Base-by-base conservation (phyloP, 2,797 vertebrate genomes). In the Sebastes cheni region DNA sequence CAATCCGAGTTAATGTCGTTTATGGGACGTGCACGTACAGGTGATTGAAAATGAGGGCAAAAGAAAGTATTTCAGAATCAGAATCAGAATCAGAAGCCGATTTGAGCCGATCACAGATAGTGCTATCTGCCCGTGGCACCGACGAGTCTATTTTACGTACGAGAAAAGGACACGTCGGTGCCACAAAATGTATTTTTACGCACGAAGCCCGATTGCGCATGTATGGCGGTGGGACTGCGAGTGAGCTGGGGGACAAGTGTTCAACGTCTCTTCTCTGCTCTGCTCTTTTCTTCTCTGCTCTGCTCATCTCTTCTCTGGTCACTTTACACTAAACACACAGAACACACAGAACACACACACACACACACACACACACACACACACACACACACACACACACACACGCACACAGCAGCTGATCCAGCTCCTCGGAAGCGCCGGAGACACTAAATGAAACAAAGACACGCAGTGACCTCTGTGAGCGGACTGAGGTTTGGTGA, bases 391-490 rank as follows among this genome's bases (percentile, higher is more conserved):
- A 29, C 29, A 77, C 46, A 36, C 36, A 54, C 54, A 12, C 23
- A 67, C 66, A 27, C 4, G 6, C 30, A 72, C 77, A 66, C 77
- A 75, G 6, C 77, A 78, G 72, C 67, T 27, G 78, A 68, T 77
- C 67, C 68, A 5, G 52, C 16, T 32, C 56, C 65, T 60, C 72
- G 59, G 87, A 82, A 75, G 64, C 67, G 56, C 61, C 29, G 67
- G 68, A 75, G 83, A 80, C 83, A 13, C 14, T 20, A 64, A 42
- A 34, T 60, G 67, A 73, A 71, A 88, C 84, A 78, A 58, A 77
- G 58, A 61, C 42, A 18, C 39, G 6, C 39, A 18, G 54, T 42
- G 73, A 30, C 14, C 52, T 36, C 16, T 62, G 70, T 54, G 67
- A 46, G 50, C 14, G 36, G 39, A 67, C 29, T 22, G 30, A 34